Evolutionary conservation across 1,140 invertebrate species (phyloP).

Genomic region (Sweltsa coloradensis): DNA sequence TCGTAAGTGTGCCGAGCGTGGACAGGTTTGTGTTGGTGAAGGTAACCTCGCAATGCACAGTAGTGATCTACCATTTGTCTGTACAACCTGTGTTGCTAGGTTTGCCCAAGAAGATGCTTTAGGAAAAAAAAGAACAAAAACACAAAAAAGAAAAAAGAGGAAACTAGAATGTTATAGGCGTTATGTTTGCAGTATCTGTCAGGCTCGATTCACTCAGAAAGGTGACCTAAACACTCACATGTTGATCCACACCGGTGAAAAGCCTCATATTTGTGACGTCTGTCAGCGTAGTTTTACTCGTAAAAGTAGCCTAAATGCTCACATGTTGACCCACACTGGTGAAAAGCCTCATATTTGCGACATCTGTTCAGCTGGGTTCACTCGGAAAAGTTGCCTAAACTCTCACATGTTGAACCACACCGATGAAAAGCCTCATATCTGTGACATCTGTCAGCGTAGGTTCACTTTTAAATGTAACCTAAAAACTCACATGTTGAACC

Average conservation of each 20-base stretch:
- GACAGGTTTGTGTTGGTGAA: too few relatives aligned
- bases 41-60: too few relatives aligned
- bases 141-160: not conserved
- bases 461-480: slow-evolving; percentile 23
- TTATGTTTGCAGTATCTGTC: not conserved
- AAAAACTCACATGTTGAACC: slow-evolving; percentile 27
- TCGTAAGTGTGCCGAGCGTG: too few relatives aligned
- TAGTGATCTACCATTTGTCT: not conserved
- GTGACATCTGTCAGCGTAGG: not conserved
- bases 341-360: slow-evolving; percentile 8
- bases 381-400: slow-evolving; percentile 2
- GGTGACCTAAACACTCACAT: slow-evolving; percentile 33
- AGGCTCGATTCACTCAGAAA: not conserved
- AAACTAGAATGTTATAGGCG: not conserved
- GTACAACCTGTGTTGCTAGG: not conserved
- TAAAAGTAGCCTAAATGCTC: slow-evolving; percentile 2
- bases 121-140: not conserved
- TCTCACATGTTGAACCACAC: slow-evolving; percentile 5
- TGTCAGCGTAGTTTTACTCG: not conserved
- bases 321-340: slow-evolving; percentile 7
- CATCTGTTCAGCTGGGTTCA: not conserved
- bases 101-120: not conserved
- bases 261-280: slow-evolving; percentile 23
- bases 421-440: slow-evolving; percentile 4
- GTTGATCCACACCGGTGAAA: slow-evolving; percentile 39